A percentile compares a stretch with the other conserved stretches of the same genome.
Conservation (phyloP, 2,797 vertebrate genomes). For the Brachyrhaphis roseni region DNA sequence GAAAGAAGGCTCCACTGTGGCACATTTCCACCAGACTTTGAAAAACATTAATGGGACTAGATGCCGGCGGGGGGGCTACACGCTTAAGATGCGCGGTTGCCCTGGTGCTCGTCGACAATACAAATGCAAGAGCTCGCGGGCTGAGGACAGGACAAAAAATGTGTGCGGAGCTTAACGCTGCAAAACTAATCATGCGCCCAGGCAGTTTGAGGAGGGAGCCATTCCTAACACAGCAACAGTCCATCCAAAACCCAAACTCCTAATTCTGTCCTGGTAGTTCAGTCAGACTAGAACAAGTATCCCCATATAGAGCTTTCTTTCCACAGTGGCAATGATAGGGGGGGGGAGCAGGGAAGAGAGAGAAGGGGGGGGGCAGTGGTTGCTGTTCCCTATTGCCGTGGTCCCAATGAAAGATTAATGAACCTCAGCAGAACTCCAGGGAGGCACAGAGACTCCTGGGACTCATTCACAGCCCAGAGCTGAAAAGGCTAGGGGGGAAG, state of each 20-base stretch:
- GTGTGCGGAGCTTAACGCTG: slow-evolving; percentile 42
- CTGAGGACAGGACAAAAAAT: slow-evolving; percentile 49
- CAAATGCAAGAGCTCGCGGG: slow-evolving; percentile 63
- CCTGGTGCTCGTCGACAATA: slow-evolving; percentile 61
- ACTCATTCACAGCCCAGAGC: slow-evolving; percentile 83
- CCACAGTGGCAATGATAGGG: slow-evolving; percentile 35
- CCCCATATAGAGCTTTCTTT: slow-evolving; percentile 41
- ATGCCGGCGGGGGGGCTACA: slow-evolving; percentile 59
- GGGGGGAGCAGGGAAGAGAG: slow-evolving; percentile 5
- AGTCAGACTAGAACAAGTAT: slow-evolving; percentile 31
- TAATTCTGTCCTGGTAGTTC: slow-evolving; percentile 30
- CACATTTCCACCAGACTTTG: slow-evolving; percentile 70
- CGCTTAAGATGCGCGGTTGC: slow-evolving; percentile 54
- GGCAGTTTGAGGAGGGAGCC: slow-evolving; percentile 30
- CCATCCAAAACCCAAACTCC: slow-evolving; percentile 28
- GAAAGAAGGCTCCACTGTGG: slow-evolving; percentile 51
- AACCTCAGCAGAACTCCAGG: slow-evolving; percentile 83
- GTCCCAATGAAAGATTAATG: slow-evolving; percentile 88
- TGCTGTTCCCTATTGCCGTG: slow-evolving; percentile 76
- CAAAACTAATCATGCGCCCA: slow-evolving; percentile 45
- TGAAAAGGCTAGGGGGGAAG: slow-evolving; percentile 74
- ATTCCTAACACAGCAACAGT: slow-evolving; percentile 9
- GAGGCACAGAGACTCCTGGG: slow-evolving; percentile 82
- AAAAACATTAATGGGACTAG: slow-evolving; percentile 72
- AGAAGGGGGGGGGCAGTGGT: slow-evolving; percentile 18